phyloP scores from a whole-genome alignment of 2,113 vertebrate genomes.

The Macrotis lagotis region DNA sequence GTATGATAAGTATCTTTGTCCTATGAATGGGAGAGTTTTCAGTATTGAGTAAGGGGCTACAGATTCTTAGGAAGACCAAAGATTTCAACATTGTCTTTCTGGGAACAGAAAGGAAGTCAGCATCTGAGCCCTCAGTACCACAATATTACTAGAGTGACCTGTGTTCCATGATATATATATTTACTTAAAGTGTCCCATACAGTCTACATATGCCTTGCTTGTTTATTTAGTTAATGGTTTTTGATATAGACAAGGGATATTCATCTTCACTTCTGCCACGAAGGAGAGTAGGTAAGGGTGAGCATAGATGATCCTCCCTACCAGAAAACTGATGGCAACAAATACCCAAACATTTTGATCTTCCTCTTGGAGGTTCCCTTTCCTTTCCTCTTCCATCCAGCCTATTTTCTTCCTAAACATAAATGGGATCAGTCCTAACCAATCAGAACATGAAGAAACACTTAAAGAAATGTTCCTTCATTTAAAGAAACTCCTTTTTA shows the following conservation, averaged over 20 bases:
- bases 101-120: background rate
- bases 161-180: background rate
- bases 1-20: background rate
- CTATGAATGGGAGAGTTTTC: background rate
- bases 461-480: background rate
- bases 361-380: background rate
- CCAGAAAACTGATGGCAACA: slow-evolving; percentile 51
- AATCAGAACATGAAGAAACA: background rate
- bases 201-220: background rate
- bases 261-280: slow-evolving; percentile 53
- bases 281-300: background rate
- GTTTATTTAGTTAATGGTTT: slow-evolving; percentile 19
- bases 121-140: background rate
- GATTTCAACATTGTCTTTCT: background rate
- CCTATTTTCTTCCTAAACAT: background rate
- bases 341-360: background rate
- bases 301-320: background rate
- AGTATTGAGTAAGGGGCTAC: background rate
- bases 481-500: background rate
- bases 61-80: background rate
- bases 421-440: background rate
- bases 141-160: background rate
- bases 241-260: background rate
- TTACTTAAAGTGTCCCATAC: background rate
- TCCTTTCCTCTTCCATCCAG: background rate